Conservation (phyloP, 2,888 invertebrate species). For the Heteropelma amictum region DNA sequence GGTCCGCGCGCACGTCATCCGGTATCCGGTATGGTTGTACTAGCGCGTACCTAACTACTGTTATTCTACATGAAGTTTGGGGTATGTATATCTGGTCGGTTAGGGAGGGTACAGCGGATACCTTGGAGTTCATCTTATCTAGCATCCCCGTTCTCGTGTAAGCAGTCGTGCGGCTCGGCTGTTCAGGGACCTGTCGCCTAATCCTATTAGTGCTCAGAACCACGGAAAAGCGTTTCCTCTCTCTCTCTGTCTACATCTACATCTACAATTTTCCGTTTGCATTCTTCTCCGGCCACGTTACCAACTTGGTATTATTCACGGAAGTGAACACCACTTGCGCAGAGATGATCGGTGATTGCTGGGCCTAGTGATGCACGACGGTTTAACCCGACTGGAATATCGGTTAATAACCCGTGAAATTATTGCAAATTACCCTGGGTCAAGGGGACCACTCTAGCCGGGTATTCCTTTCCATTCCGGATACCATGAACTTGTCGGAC, state of each 20-base stretch:
- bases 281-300: conserved; percentile 27
- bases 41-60: conserved; percentile 5
- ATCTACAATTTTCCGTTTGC: conserved; percentile 31
- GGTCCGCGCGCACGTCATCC: conserved; percentile 43
- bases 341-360: conserved; percentile 15
- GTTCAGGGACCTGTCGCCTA: conserved; percentile 68
- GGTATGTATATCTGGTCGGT: conserved; percentile 19
- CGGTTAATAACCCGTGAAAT: conserved; percentile 69
- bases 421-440: conserved; percentile 61
- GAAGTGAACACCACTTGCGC: conserved; percentile 45
- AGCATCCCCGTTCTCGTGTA: conserved; percentile 34
- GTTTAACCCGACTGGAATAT: conserved; percentile 52
- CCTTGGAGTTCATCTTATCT: conserved; percentile 56
- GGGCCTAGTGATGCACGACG: conserved; percentile 16
- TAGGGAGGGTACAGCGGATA: conserved; percentile 19
- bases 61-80: conserved; percentile 32
- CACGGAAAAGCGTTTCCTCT: conserved; percentile 57
- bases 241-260: background rate
- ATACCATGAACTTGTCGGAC: background rate
- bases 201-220: conserved; percentile 69
- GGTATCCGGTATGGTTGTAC: conserved; percentile 37
- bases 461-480: too few species aligned
- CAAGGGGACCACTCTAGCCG: conserved; percentile 39
- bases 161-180: conserved; percentile 14
- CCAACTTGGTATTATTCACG: conserved; percentile 28